A percentile compares a stretch with the other conserved stretches of the same genome.
Evolutionary conservation across 2,113 vertebrate genomes (phyloP).

Genomic region (Scartelaos histophorus): DNA sequence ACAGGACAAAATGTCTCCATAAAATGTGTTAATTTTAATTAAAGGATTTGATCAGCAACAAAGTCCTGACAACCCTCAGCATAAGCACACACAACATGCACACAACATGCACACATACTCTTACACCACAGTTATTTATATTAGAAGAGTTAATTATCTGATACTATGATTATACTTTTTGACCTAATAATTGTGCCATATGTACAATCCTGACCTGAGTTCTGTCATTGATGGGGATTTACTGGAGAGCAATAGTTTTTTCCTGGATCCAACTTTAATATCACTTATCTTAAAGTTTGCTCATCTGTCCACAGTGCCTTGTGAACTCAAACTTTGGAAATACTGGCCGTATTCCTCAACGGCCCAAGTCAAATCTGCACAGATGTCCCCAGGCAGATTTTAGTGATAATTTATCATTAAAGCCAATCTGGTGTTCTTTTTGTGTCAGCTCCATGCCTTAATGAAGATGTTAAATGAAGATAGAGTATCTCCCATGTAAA

Average conservation of each 20-base stretch:
- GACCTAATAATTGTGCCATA: no score
- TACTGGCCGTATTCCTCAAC: conserved; percentile 36
- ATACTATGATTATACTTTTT: not conserved
- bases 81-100: not conserved
- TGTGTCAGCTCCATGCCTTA: not conserved
- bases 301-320: conserved; percentile 54
- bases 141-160: no score
- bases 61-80: no score
- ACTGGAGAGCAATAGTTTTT: conserved; percentile 23
- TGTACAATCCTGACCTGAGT: no score
- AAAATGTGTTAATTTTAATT: no score
- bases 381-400: not conserved
- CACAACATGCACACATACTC: not conserved
- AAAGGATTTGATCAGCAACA: no score
- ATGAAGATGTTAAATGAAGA: not conserved
- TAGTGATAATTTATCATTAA: not conserved
- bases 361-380: conserved; percentile 19
- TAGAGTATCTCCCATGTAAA: not conserved
- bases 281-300: conserved; percentile 58
- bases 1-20: not conserved
- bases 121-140: not conserved
- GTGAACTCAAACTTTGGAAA: conserved; percentile 39
- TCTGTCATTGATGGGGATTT: not conserved
- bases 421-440: not conserved
- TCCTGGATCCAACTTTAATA: conserved; percentile 62